Evolutionary conservation across 2,113 vertebrate genomes (phyloP), one percentile per base, ranked within the genome.

Genomic region (Trachemys scripta): DNA sequence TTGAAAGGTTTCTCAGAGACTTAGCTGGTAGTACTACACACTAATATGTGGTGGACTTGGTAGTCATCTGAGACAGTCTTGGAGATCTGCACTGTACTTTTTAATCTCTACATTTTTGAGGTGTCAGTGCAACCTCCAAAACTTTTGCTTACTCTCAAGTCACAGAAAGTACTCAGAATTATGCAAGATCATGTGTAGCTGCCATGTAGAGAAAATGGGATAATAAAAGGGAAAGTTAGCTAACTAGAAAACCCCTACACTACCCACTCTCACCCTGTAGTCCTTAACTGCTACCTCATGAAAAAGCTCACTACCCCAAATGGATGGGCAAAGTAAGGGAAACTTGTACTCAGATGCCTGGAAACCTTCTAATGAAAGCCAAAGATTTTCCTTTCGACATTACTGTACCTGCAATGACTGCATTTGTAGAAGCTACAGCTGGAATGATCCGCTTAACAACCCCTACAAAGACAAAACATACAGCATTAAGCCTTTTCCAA

Each of bases 361-460:
- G 42, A 42, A 78, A 78, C 75, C n/a, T 29, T 78, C 42, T 78
- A 78, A 24, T 47, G 42, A 50, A 45, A 62, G 45, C 59, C 47
- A 24, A 72, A 53, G 31, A 49, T 17, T 85, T 72, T 31, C n/a
- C 31, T 38, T 80, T 20, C n/a, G 5, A 42, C 72, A 90, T 79
- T 24, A 89, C 76, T 96, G 12, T 98, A 99, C 99, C 99, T 98
- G 99, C 99, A 95, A 99, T 99, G 90, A 99, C 99, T 91, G 99
- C 99, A 95, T 99, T 99, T 72, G 99, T 99, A 88, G 99, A 99
- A n/a, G 99, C 99, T 92, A 99, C 99, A 82, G 99, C 99, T 92
- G 99, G 99, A 98, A 99, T 99, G 96, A 99, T 99, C 95, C 99
- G 98, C 97, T 99, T 99, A 88, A 99, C 98, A 53, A 99, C 99